Evolutionary conservation across 2,888 invertebrate genomes (phyloP).

Genomic region (Caenorhabditis imperialis): DNA sequence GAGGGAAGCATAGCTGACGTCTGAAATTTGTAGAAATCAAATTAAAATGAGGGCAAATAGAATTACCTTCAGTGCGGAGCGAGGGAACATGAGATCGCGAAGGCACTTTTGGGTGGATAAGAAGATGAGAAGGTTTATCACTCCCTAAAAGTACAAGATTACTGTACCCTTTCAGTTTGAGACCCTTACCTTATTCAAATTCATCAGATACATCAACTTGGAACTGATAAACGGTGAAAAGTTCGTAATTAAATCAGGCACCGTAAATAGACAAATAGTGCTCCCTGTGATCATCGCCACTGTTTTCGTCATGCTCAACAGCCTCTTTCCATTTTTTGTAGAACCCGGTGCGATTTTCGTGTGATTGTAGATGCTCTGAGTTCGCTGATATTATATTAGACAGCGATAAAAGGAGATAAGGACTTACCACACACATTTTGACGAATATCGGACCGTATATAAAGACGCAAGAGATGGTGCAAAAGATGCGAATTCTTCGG

Average conservation of each 20-base stretch:
- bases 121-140: slow-evolving; percentile 59
- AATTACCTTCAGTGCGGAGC: slow-evolving; percentile 9
- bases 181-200: slow-evolving; percentile 61
- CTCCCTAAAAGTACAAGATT: slow-evolving; percentile 42
- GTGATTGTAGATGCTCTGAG: slow-evolving; percentile 48
- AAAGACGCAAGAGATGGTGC: slow-evolving; percentile 47
- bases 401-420: neutral
- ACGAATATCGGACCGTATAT: slow-evolving; percentile 58
- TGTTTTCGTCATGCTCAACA: slow-evolving; percentile 56
- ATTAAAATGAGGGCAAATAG: neutral
- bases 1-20: slow-evolving; percentile 37
- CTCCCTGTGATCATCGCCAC: slow-evolving; percentile 58
- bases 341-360: slow-evolving; percentile 42
- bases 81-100: slow-evolving; percentile 53
- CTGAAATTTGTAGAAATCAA: slow-evolving; percentile 25
- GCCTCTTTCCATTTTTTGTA: slow-evolving; percentile 24
- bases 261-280: slow-evolving; percentile 56
- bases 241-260: slow-evolving; percentile 57
- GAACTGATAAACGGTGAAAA: slow-evolving; percentile 53
- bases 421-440: slow-evolving; percentile 57
- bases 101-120: slow-evolving; percentile 59
- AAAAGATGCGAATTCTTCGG: slow-evolving; percentile 52
- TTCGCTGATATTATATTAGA: slow-evolving; percentile 10
- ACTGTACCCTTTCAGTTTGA: neutral
- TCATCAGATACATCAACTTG: slow-evolving; percentile 62